These are phyloP conservation scores for Sarcoramphus papa DNA, from an alignment of 2,797 vertebrate species.

Conservation along the genomic window DNA sequence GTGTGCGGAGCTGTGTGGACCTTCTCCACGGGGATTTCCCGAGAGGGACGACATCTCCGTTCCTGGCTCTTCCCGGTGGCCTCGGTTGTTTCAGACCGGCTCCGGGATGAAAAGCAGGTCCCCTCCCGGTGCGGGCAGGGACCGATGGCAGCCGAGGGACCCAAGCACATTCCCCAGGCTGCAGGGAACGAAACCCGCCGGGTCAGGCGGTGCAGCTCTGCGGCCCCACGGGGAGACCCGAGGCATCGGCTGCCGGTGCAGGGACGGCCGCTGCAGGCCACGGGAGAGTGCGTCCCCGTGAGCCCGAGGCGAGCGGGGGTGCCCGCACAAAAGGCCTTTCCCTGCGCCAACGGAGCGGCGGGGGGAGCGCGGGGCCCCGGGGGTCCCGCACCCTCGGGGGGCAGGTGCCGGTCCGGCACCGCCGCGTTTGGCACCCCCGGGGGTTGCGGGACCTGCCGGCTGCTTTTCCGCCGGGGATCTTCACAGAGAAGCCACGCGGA, in stretches of 20 bases:
- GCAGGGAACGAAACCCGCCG: accelerated
- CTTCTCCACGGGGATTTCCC: accelerated
- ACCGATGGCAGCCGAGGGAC: neutral
- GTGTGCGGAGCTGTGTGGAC: accelerated
- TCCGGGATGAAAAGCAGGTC: neutral
- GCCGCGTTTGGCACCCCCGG: neutral
- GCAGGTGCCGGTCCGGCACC: too few species aligned
- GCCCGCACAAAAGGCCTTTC: neutral
- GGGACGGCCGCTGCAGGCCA: accelerated
- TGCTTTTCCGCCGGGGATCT: neutral
- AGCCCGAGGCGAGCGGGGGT: neutral
- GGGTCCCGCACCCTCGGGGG: neutral
- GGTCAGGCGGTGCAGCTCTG: neutral
- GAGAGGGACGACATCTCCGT: accelerated
- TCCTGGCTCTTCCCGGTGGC: accelerated
- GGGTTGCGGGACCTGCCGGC: neutral
- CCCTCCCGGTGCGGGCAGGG: accelerated
- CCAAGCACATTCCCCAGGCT: neutral
- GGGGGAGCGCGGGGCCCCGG: accelerated
- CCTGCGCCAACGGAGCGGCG: accelerated
- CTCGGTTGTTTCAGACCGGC: accelerated
- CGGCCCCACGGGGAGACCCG: accelerated
- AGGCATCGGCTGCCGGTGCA: neutral
- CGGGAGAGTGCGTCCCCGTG: neutral
- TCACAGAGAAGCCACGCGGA: neutral